Conservation (phyloP, 2,888 invertebrate genomes). For the Oscheius sp. region DNA sequence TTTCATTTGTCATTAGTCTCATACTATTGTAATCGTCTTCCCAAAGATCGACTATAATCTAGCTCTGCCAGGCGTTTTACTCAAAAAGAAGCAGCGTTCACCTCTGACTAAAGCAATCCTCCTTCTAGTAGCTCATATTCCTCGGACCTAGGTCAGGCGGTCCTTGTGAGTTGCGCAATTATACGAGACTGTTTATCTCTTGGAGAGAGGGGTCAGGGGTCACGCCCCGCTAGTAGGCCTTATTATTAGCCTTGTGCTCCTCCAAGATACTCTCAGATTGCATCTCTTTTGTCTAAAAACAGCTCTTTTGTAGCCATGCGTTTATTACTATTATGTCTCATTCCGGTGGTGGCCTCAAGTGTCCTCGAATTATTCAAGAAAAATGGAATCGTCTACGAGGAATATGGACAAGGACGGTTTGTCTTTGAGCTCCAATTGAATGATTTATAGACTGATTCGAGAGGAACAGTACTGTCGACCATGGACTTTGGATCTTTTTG, state of each 20-base stretch:
- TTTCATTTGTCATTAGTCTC: no score
- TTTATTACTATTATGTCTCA: neutral
- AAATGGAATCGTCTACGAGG: slow-evolving; percentile 50
- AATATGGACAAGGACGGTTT: slow-evolving; percentile 45
- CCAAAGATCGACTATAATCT: no score
- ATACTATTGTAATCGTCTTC: no score
- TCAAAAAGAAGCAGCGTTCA: no score
- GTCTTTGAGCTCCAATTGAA: neutral
- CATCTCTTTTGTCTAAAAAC: slow-evolving; percentile 1
- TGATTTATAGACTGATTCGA: slow-evolving; percentile 32
- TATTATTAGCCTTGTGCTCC: neutral
- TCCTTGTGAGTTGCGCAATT: slow-evolving; percentile 8
- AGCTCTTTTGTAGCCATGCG: slow-evolving; percentile 7
- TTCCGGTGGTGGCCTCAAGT: slow-evolving; percentile 6
- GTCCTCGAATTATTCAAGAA: slow-evolving; percentile 43
- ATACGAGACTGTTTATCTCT: slow-evolving; percentile 1
- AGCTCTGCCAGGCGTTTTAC: no score
- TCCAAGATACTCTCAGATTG: neutral
- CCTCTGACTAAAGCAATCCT: no score
- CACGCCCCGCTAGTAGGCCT: neutral
- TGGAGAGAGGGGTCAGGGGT: neutral
- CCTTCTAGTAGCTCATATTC: no score
- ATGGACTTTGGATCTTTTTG: slow-evolving; percentile 44
- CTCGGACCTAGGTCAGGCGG: slow-evolving; percentile 9
- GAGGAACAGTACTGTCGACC: slow-evolving; percentile 43